A percentile compares a stretch with the other conserved stretches of the same genome.
These are phyloP conservation scores for Pandemis heparana DNA, from an alignment of 2,888 invertebrate species.

Conservation along the genomic window DNA sequence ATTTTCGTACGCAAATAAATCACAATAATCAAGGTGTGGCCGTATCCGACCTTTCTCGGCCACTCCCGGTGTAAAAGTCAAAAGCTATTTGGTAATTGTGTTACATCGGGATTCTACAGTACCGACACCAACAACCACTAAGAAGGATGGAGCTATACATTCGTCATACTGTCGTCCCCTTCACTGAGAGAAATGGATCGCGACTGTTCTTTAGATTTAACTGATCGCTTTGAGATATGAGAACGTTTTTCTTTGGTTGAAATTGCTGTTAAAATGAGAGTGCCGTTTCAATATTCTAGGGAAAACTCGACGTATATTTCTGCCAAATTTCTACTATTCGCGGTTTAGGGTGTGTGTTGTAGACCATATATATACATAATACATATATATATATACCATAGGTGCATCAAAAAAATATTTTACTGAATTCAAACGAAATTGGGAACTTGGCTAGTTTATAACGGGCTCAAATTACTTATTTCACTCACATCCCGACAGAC, in stretches of 20 bases:
- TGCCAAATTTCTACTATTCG: too few species aligned
- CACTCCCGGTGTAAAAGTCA: conserved; percentile 37
- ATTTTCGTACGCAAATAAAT: conserved; percentile 18
- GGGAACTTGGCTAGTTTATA: too few species aligned
- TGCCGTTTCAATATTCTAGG: neutral
- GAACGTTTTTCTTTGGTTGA: neutral
- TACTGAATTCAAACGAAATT: too few species aligned
- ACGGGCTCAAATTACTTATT: too few species aligned
- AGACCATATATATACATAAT: too few species aligned
- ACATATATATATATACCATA: too few species aligned
- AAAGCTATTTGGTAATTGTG: conserved; percentile 39
- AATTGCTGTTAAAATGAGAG: neutral
- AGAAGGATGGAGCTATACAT: conserved; percentile 2
- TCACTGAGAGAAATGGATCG: neutral
- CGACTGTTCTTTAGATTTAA: conserved; percentile 7
- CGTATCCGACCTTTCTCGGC: conserved; percentile 31
- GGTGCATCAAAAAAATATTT: too few species aligned
- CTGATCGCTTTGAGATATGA: neutral
- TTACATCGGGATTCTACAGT: conserved; percentile 24
- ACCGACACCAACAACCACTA: too few species aligned
- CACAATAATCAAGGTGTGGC: conserved; percentile 30
- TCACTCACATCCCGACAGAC: neutral
- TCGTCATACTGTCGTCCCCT: too few species aligned
- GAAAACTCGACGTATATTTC: neutral
- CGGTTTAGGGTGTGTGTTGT: too few species aligned